Evolutionary conservation across 2,113 vertebrate genomes (phyloP), one percentile per base, ranked within the genome.

Genomic region (Pseudorhombus dupliciocellatus): DNA sequence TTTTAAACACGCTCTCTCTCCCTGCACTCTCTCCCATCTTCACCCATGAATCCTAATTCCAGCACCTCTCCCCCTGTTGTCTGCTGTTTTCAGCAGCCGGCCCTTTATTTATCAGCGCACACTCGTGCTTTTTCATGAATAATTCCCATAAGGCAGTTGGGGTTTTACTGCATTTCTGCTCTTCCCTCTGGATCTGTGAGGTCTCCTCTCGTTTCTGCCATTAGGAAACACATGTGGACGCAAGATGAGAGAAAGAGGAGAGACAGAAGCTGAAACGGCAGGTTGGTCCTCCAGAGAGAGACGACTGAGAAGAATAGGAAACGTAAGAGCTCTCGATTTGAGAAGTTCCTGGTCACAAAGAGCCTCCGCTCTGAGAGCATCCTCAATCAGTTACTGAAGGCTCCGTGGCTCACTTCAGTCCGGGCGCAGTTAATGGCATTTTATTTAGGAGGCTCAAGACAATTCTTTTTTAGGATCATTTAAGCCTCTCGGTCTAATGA

Each of bases 401-500:
- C 46, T 20, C 42, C 2, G 46, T 20, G 10, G 46, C 10, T 21
- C 46, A 50, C 46, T 15, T 0, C 42, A 18, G 42, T 18, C 42
- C 1, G 15, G 42, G 42, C 6, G 15, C 66, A n/a, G 66, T 56
- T 73, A 66, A 68, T 46, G 46, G 53, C 4, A 12, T 64, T 73
- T 76, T 56, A 74, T 81, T 55, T 63, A 66, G 22, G 0, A 2
- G 20, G 12, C 4, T 60, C 72, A 51, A 73, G 40, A 62, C 69
- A 63, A 81, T 87, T 62, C 56, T 15, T 22, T 20, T 28, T 55
- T 52, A 5, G 65, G n/a, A 69, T 74, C 51, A 62, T 75, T 75
- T 46, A 44, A 51, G 42, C 37, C 31, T 30, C 18, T 46, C 2
- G 24, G 24, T 52, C 30, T 72, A 77, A 84, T 60, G 81, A 77